These are phyloP conservation scores for Drosophila sordidapex DNA, from an alignment of 2,888 invertebrate species.

Conservation along the genomic window DNA sequence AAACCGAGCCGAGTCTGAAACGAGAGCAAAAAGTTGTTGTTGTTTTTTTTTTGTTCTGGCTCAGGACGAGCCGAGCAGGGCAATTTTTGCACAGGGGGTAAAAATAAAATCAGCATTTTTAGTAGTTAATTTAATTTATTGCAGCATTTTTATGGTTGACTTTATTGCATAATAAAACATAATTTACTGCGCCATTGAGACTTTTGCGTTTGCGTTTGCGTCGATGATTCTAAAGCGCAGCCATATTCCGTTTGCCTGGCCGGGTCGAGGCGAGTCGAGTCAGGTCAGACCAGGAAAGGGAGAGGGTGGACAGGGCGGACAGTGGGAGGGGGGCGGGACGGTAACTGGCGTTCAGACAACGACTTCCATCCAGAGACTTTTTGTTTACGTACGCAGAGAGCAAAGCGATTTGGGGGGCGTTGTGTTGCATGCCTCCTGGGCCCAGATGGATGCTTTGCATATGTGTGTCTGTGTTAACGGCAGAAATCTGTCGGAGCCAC, in stretches of 20 bases:
- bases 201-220: slow-evolving; percentile 78
- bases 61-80: slow-evolving; percentile 30
- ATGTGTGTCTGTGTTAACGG: slow-evolving; percentile 1
- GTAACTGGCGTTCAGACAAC: slow-evolving; percentile 24
- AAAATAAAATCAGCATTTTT: slow-evolving; percentile 85
- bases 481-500: slow-evolving; percentile 2
- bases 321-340: not conserved
- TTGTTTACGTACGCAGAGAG: slow-evolving; percentile 35
- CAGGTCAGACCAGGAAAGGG: not conserved
- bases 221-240: slow-evolving; percentile 77
- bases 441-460: slow-evolving; percentile 31
- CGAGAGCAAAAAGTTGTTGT: slow-evolving; percentile 28
- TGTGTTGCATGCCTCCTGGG: slow-evolving; percentile 42
- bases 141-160: slow-evolving; percentile 85
- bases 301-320: not conserved
- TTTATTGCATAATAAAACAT: slow-evolving; percentile 86
- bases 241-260: slow-evolving; percentile 50
- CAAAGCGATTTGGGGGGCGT: slow-evolving; percentile 29
- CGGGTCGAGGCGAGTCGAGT: slow-evolving; percentile 3
- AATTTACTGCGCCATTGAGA: slow-evolving; percentile 85
- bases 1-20: slow-evolving; percentile 15
- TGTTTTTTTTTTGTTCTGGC: not conserved
- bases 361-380: slow-evolving; percentile 23
- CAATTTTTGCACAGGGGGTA: slow-evolving; percentile 60
- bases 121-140: slow-evolving; percentile 86